Base-by-base conservation (phyloP, 2,113 vertebrate genomes). In the Triplophysa tibetana region DNA sequence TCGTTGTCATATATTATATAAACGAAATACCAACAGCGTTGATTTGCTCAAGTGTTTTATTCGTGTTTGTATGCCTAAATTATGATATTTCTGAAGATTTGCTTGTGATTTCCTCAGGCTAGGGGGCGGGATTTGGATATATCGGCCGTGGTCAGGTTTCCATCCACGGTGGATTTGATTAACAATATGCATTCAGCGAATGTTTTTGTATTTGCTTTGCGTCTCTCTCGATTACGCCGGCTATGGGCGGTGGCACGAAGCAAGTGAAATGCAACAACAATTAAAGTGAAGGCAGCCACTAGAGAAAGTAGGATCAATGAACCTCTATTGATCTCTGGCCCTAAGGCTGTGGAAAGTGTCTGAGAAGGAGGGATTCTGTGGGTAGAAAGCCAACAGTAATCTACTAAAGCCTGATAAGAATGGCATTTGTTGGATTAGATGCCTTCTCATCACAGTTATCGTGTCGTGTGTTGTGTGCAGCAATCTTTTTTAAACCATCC, bases 371-470 rank as follows among this genome's bases (percentile, higher is more conserved):
- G 89, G 89, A 90, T 91, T 92, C 91, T 90, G 87, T 88, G 91
- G 89, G 92, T 89, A 90, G 91, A 84, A 90, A 88, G 89, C 91
- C 91, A 89, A 89, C 86, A 84, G 90, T 94, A 93, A 93, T 93
- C 92, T 90, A 93, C 90, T 93, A 89, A 90, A 91, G 87, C 90
- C 92, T 91, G 92, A 93, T 93, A 92, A 91, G 92, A 93, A 94
- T 93, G 90, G 89, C 89, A 90, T 92, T 84, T 88, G 83, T 86
- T 89, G 93, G 92, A 92, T 93, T 92, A 93, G 92, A 90, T 77
- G 87, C 87, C 86, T 87, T 88, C 89, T 92, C 92, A 90, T 91
- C 88, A 86, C 84, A 80, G 86, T 77, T 88, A 89, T 88, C 89
- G 87, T 90, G 89, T 90, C 87, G 85, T 48, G 78, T 86, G 81